Evolutionary conservation across 1,140 invertebrate genomes (phyloP), one percentile per base, ranked within the genome.

Genomic region (Coptotermes formosanus): DNA sequence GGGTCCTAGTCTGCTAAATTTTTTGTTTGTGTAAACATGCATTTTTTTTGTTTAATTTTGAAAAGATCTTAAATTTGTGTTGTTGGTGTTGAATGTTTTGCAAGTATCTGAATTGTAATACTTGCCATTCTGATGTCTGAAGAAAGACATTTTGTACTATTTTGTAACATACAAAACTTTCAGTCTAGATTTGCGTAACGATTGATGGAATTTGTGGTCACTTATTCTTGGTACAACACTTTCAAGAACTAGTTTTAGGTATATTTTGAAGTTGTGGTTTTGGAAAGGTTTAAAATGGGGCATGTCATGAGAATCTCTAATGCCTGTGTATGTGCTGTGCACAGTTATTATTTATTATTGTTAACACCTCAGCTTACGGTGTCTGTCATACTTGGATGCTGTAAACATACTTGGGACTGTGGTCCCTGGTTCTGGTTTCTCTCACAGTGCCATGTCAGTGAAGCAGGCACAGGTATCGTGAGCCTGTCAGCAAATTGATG

Each of bases 251-350:
- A n/a, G 25, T 3, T 75, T n/a, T 21, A 64, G 38, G 25, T 75
- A 30, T 75, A 30, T 14, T 75, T n/a, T 75, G 19, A 75, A 75
- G 25, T 30, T 25, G 64, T 75, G n/a, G 25, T 0, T 30, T 25
- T 11, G 64, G n/a, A 64, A 75, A 14, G 9, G 52, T 16, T 55
- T 55, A 30, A n/a, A 75, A 30, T 75, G 64, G 14, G 64, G 14
- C 64, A 75, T 75, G 64, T 75, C 64, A 75, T 55, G 64, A 75
- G 64, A 75, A 75, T 75, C 64, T 30, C 25, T 75, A 75, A 75
- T 38, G 38, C 64, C 64, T 75, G n/a, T 75, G 64, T 75, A 75
- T 75, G 64, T 75, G 64, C 64, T 75, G 16, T 75, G 64, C 64
- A 75, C 64, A 75, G n/a, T 75, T 30, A 75, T 30, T 75, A 12